Evolutionary conservation across 2,797 vertebrate genomes (phyloP), one percentile per base, ranked within the genome.

Genomic region (Acomys russatus): DNA sequence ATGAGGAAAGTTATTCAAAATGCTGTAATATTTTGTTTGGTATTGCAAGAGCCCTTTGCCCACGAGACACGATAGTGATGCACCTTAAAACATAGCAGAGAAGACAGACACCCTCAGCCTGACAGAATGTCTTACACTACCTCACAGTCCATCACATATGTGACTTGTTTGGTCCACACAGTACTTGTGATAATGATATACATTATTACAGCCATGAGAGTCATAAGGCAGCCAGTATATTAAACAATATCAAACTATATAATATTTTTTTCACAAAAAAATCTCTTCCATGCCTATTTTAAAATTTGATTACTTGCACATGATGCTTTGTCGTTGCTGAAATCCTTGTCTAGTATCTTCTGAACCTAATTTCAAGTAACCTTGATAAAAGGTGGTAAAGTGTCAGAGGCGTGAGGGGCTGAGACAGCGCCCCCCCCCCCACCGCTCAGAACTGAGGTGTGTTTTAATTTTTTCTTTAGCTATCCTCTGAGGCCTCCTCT

Each of bases 361-460:
- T 20, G 30, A 88, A 88, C 0, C 76, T 12, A 84, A 15, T 28
- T 92, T 91, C 95, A 85, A 96, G 77, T 92, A 95, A 95, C 77
- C 73, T 96, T 95, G 90, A 90, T 33, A 3, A 90, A 96, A 59
- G 30, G 17, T 33, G 18, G 59, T 12, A 66, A 79, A 61, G 1
- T 23, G 44, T 84, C 91, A 92, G 85, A 95, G 92, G 56, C 82
- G 83, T 89, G 85, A 94, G 84, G 59, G 28, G 70, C 89, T 88
- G 88, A 95, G 51, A 95, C n/a, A 90, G 70, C 33, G 70, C 84
- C 23, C 91, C 18, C 25, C 79, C n/a, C n/a, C n/a, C n/a, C n/a
- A n/a, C 3, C 44, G 44, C 83, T 86, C 78, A 90, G 63, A 96
- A 87, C 96, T 94, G n/a, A 86, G 33, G 63, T 91, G n/a, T 80